A percentile compares a stretch with the other conserved stretches of the same genome.
Conservation (phyloP, 2,797 vertebrate genomes). For the Melanotaenia pygmaea region DNA sequence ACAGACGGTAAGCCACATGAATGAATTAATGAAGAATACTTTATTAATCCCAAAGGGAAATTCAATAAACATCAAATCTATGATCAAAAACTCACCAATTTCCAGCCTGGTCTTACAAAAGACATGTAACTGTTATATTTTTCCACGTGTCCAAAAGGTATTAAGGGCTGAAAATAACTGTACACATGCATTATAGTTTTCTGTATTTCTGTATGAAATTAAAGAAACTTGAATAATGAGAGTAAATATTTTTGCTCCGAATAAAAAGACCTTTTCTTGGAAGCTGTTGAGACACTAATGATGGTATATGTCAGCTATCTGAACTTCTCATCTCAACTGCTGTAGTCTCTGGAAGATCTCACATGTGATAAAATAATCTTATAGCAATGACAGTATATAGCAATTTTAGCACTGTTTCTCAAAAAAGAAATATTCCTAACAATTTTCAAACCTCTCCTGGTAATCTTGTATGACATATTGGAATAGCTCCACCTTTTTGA, state of each 20-base stretch:
- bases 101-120: too few relatives aligned
- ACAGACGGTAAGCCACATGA: too few relatives aligned
- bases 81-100: too few relatives aligned
- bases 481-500: slow-evolving; percentile 14
- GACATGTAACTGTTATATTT: too few relatives aligned
- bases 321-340: slow-evolving; percentile 45
- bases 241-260: not conserved
- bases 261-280: not conserved
- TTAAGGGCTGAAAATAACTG: too few relatives aligned
- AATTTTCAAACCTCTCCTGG: slow-evolving; percentile 33
- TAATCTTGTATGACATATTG: slow-evolving; percentile 21
- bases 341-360: slow-evolving; percentile 45
- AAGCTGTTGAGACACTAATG: slow-evolving; percentile 9
- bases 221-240: not conserved
- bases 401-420: too few relatives aligned
- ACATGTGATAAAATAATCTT: slow-evolving; percentile 19
- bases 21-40: too few relatives aligned
- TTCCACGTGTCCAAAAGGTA: too few relatives aligned
- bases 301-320: not conserved
- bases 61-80: too few relatives aligned
- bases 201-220: not conserved
- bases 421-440: slow-evolving; percentile 24
- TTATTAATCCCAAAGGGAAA: too few relatives aligned
- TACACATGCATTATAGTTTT: not conserved
- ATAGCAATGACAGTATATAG: slow-evolving; percentile 11